A percentile compares a stretch with the other conserved stretches of the same genome.
Evolutionary conservation across 2,888 invertebrate species (phyloP).

Genomic region (Erebia palarica): DNA sequence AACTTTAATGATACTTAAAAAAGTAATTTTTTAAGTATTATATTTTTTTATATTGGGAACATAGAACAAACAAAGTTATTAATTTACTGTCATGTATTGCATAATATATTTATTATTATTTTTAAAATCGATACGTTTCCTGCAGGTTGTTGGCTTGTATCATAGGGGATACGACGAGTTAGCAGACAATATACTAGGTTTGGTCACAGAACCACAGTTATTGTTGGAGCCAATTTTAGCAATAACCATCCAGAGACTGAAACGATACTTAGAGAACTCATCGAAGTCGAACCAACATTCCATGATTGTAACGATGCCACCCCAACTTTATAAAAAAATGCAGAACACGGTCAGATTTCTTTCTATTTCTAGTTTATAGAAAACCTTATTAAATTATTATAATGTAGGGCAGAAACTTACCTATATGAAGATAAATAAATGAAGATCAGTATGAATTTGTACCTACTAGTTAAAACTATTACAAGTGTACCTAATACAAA

Average conservation of each 20-base stretch:
- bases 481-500: no score
- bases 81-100: no score
- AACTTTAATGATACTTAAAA: no score
- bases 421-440: no score
- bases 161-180: slow-evolving; percentile 84
- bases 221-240: slow-evolving; percentile 88
- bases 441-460: no score
- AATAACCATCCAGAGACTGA: slow-evolving; percentile 91
- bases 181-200: slow-evolving; percentile 84
- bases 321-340: slow-evolving; percentile 89
- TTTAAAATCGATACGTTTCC: not conserved
- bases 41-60: no score
- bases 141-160: slow-evolving; percentile 83
- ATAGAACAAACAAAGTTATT: no score
- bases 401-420: no score
- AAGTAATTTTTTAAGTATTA: no score
- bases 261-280: slow-evolving; percentile 84
- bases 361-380: not conserved
- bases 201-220: slow-evolving; percentile 86
- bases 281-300: slow-evolving; percentile 82
- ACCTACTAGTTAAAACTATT: no score
- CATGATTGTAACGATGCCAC: slow-evolving; percentile 89
- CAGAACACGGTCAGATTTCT: slow-evolving; percentile 81
- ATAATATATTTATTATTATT: not conserved
- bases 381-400: no score